These are phyloP conservation scores for Meloe dianella DNA, from an alignment of 2,888 invertebrate genomes.

Conservation along the genomic window DNA sequence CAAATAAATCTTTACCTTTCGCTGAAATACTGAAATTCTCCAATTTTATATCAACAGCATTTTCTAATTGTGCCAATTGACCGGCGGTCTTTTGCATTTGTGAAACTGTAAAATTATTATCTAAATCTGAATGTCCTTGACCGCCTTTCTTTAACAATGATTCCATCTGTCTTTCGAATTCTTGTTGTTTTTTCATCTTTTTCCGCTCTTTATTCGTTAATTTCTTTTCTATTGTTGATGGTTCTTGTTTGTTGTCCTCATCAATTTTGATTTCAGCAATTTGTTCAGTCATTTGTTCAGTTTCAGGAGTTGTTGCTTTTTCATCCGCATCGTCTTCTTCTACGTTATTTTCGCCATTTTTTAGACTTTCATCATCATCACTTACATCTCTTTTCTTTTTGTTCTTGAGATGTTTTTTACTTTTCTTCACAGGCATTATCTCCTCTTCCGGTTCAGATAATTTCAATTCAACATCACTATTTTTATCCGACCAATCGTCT, in stretches of 20 bases:
- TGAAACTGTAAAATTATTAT: conserved; percentile 95
- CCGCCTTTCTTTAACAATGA: conserved; percentile 85
- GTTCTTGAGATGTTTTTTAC: conserved; percentile 46
- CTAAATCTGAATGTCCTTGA: conserved; percentile 86
- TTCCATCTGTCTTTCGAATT: conserved; percentile 88
- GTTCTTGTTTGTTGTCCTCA: conserved; percentile 50
- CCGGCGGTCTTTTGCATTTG: conserved; percentile 77
- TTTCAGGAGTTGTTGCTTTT: conserved; percentile 24
- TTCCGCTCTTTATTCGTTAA: conserved; percentile 91
- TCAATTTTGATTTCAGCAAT: conserved; percentile 25
- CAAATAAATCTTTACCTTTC: conserved; percentile 95
- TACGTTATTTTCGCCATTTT: conserved; percentile 21
- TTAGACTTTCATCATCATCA: conserved; percentile 54
- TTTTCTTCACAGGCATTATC: conserved; percentile 51
- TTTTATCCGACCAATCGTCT: conserved; percentile 51
- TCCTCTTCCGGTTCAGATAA: conserved; percentile 48
- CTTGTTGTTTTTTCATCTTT: conserved; percentile 85
- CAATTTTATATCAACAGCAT: conserved; percentile 96
- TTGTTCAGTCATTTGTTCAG: conserved; percentile 29
- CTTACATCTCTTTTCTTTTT: conserved; percentile 27
- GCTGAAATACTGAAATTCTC: conserved; percentile 98
- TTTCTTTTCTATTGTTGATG: conserved; percentile 71
- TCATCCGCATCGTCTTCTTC: conserved; percentile 24
- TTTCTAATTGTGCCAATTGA: conserved; percentile 82
- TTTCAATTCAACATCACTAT: conserved; percentile 49